phyloP scores from a whole-genome alignment of 2,888 invertebrate species.

The Pseudoips prasinana region DNA sequence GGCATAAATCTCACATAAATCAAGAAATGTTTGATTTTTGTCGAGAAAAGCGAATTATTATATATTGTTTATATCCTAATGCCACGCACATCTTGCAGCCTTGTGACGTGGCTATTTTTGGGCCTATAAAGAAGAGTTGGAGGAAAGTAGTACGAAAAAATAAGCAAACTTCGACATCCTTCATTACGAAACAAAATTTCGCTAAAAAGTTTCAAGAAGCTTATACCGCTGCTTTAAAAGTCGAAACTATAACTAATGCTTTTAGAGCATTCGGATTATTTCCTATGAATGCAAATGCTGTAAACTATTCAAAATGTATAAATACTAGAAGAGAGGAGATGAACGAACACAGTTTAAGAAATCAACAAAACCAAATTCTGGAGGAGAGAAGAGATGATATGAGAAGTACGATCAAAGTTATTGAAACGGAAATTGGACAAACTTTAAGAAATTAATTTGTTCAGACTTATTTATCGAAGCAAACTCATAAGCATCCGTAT shows the following conservation, averaged over 20 bases:
- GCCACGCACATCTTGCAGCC: constrained; percentile 14
- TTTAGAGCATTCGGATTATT: constrained; percentile 9
- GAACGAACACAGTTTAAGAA: no score
- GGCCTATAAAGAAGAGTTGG: constrained; percentile 3
- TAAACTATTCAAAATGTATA: constrained; percentile 12
- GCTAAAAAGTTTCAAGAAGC: constrained; percentile 8
- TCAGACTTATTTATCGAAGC: no score
- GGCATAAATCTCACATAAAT: constrained; percentile 13
- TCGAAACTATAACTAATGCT: constrained; percentile 3
- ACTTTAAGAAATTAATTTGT: no score
- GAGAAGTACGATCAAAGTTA: no score
- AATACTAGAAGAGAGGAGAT: no score
- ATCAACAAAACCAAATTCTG: no score
- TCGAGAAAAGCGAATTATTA: constrained; percentile 7
- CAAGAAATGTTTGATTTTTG: constrained; percentile 10
- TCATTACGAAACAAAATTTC: constrained; percentile 6
- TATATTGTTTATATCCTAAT: constrained; percentile 11
- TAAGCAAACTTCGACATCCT: constrained; percentile 1
- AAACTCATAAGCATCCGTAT: no score
- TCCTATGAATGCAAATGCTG: constrained; percentile 7
- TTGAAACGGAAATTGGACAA: no score
- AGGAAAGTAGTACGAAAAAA: constrained; percentile 5
- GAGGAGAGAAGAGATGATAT: no score
- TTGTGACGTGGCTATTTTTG: constrained; percentile 5
- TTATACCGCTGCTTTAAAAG: constrained; percentile 3